Conservation (phyloP, 1,140 invertebrate genomes). For the Oryzaephilus surinamensis region DNA sequence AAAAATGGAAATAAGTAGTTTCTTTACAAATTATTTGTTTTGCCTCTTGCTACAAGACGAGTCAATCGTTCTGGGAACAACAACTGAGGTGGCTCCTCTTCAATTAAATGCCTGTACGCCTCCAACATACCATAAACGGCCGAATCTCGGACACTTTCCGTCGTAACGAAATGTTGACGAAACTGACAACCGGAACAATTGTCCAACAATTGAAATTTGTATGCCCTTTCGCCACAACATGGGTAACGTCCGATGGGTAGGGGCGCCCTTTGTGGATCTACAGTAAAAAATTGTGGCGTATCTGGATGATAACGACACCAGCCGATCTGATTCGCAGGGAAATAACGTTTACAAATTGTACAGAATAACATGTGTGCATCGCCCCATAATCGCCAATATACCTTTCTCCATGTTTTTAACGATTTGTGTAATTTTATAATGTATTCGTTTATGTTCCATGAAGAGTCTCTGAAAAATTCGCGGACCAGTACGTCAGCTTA, state of each 20-base stretch:
- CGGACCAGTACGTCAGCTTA: constrained; percentile 2
- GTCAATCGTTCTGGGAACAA: constrained; percentile 58
- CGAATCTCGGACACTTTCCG: constrained; percentile 41
- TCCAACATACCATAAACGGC: constrained; percentile 47
- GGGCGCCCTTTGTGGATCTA: constrained; percentile 49
- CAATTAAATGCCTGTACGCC: constrained; percentile 45
- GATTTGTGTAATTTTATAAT: constrained; percentile 63
- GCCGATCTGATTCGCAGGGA: constrained; percentile 63
- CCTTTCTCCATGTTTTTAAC: constrained; percentile 75
- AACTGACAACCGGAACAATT: constrained; percentile 45
- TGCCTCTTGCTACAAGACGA: constrained; percentile 48
- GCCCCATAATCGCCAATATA: constrained; percentile 89
- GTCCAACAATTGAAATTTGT: constrained; percentile 37
- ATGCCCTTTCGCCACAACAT: constrained; percentile 74
- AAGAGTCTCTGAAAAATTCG: constrained; percentile 52
- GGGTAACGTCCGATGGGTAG: constrained; percentile 62
- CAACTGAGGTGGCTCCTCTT: constrained; percentile 48
- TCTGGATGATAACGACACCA: constrained; percentile 74
- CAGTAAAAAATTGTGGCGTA: constrained; percentile 59
- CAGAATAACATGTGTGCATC: constrained; percentile 74
- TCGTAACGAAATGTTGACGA: constrained; percentile 48
- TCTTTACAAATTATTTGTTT: not conserved
- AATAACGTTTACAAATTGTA: constrained; percentile 59
- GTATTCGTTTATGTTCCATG: constrained; percentile 77
- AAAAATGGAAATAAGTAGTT: too few relatives aligned